A percentile compares a stretch with the other conserved stretches of the same genome.
phyloP scores from a whole-genome alignment of 2,113 vertebrate species.

The Osmerus mordax region DNA sequence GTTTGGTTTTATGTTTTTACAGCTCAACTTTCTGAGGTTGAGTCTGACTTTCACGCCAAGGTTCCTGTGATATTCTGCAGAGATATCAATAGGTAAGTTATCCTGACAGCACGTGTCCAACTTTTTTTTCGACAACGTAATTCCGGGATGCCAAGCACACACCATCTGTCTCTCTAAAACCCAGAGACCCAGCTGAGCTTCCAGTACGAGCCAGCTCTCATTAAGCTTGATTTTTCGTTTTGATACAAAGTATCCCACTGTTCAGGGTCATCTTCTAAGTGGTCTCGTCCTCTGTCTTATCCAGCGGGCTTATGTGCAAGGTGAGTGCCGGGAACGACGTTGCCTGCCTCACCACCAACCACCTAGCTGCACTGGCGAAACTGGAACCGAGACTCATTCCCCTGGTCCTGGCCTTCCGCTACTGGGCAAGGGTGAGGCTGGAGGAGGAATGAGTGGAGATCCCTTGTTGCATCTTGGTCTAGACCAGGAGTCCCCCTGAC shows the following conservation, averaged over 20 bases:
- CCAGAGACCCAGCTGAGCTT: too few species aligned
- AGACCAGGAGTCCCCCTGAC: too few species aligned
- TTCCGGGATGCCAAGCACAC: not conserved
- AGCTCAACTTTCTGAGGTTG: slow-evolving; percentile 89
- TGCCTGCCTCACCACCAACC: slow-evolving; percentile 94
- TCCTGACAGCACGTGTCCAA: too few species aligned
- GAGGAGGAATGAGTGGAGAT: not conserved
- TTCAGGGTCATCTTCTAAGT: not conserved
- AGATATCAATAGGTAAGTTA: slow-evolving; percentile 82
- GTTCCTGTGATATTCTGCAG: slow-evolving; percentile 95
- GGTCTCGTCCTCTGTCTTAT: slow-evolving; percentile 20
- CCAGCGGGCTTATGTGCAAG: slow-evolving; percentile 90
- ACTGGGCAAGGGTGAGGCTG: slow-evolving; percentile 89
- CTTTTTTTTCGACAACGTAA: not conserved
- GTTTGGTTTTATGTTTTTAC: slow-evolving; percentile 18
- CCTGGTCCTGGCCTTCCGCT: slow-evolving; percentile 92
- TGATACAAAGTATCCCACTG: too few species aligned
- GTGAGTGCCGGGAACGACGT: slow-evolving; percentile 96
- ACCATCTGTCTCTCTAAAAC: not conserved
- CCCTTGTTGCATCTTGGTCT: not conserved
- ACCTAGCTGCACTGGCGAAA: slow-evolving; percentile 86
- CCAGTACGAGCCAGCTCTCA: too few species aligned
- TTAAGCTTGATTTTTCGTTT: too few species aligned
- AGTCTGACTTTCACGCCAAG: slow-evolving; percentile 99
- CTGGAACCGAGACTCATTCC: slow-evolving; percentile 89